Evolutionary conservation across 2,113 vertebrate genomes (phyloP).

Genomic region (Dasyprocta punctata): DNA sequence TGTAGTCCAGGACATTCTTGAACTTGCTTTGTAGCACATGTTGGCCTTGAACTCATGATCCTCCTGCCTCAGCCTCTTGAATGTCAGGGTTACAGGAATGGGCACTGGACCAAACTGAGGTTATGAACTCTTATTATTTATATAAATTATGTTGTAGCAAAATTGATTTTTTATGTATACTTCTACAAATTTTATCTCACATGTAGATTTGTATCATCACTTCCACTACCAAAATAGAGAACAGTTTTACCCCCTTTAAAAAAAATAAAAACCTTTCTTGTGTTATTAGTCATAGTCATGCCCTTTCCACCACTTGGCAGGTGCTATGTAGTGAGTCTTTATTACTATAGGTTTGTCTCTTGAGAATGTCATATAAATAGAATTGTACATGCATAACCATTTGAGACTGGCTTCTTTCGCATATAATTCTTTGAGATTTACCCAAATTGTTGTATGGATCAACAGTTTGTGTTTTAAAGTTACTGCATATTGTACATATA

Average conservation of each 20-base stretch:
- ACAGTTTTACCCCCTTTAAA: background rate
- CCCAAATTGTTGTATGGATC: background rate
- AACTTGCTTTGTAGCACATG: background rate
- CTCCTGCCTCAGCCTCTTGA: background rate
- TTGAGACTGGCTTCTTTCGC: background rate
- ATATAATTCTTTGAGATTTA: background rate
- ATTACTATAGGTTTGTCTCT: background rate
- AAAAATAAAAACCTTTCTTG: background rate
- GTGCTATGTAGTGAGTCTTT: background rate
- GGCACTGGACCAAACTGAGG: background rate
- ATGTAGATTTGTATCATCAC: background rate
- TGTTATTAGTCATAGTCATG: background rate
- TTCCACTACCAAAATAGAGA: background rate
- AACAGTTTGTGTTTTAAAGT: background rate
- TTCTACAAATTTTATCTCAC: background rate
- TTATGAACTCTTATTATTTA: background rate
- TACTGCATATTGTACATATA: background rate
- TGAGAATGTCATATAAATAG: background rate
- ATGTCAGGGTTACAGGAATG: background rate
- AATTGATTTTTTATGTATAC: background rate
- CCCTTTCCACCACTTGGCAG: background rate
- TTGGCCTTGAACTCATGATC: background rate
- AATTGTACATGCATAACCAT: background rate
- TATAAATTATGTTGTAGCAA: background rate
- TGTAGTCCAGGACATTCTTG: background rate